Base-by-base conservation (phyloP, 2,113 vertebrate species). In the Tetraodon nigroviridis region DNA sequence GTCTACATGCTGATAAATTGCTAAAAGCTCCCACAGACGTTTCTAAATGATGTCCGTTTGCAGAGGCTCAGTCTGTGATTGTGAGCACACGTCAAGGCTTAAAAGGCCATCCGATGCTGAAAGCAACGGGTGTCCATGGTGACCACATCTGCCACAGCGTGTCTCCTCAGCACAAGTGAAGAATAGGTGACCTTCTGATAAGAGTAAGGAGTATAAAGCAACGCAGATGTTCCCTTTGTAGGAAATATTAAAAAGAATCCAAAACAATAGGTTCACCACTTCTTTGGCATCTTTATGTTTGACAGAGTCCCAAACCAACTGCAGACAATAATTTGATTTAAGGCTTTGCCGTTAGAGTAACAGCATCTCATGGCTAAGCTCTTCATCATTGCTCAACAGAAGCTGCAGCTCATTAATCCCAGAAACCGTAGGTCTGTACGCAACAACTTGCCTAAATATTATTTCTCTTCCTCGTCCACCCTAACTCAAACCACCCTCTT, bases 71-170 rank as follows among this genome's bases (percentile, higher is more conserved):
- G 55, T 45, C 24, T 61, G 48, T 53, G 27, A 69, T 10, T 63
- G n/a, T 57, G 61, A 57, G 55, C 57, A 18, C 18, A 18, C 18
- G 32, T 48, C 32, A 49, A 61, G 47, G 29, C 56, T 63, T 45
- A 71, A 27, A 69, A 74, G 62, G 55, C 51, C 75, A 69, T 69
- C 76, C 70, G 76, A 51, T 67, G 72, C 76, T 21, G 4, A 50
- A 69, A 75, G 75, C 79, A 76, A 55, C 24, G 55, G 32, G 55
- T 64, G 50, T 46, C 73, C 49, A 73, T 55, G 49, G 68, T 64
- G 61, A 60, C 59, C 63, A 53, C 70, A 69, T 82, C 63, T 71
- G 74, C 66, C 59, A 64, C 75, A 49, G n/a, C n/a, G 46, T 72
- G 56, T 55, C 48, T 64, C 58, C 63, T 57, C 32, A 4, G 17